Evolutionary conservation across 2,113 vertebrate genomes (phyloP), one percentile per base, ranked within the genome.

Genomic region (Pachycephala philippinensis): DNA sequence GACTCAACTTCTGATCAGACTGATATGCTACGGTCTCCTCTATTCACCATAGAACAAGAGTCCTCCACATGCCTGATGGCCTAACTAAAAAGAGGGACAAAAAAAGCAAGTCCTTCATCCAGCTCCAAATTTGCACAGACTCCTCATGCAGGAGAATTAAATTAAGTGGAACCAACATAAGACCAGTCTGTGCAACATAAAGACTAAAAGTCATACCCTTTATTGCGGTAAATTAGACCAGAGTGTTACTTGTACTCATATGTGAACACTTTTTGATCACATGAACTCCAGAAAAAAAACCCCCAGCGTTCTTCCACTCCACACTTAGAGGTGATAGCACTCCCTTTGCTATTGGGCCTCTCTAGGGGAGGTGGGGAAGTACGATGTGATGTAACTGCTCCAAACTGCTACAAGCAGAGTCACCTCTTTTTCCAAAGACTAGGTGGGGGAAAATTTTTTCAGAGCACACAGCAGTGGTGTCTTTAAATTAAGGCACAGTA

Each of bases 401-500:
- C 56, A 24, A 63, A 71, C 20, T 47, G 15, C 59, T 44, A 2
- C 31, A 37, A 10, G 23, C 26, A 44, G 84, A 19, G 13, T 54
- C 59, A 64, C 17, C 31, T n/a, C 28, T 82, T 49, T 26, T 57
- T 13, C 44, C 49, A 59, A 40, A 59, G 19, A n/a, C 35, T 10
- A 5, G 14, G 11, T 7, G 1, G 5, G 6, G 2, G 2, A 9
- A 16, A 7, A 1, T 2, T 13, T 60, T 69, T 63, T 77, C 63
- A 24, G 30, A 33, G 3, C 40, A 90, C 4, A 42, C 9, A 87
- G 11, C 13, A 64, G 39, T 15, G 15, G 9, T 19, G 81, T 70
- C 18, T 87, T 61, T 33, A 16, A 35, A 16, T 21, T 31, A 84
- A 18, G 15, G 22, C 4, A 72, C 12, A 39, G 7, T 8, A 11